phyloP scores from a whole-genome alignment of 1,140 invertebrate species.

The Plutomurus gul region DNA sequence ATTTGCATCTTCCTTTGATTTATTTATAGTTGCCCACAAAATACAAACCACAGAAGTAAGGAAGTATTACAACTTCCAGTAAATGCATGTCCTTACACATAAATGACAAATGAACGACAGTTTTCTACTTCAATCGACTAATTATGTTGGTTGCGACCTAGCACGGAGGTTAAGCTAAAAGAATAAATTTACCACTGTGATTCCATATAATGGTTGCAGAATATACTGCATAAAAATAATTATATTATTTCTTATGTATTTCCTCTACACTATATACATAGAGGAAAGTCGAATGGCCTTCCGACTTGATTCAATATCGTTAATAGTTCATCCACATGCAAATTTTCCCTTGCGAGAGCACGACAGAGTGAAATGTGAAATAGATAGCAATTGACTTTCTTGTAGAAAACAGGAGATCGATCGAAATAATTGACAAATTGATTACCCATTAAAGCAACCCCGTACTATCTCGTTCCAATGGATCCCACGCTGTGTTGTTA shows the following conservation, averaged over 20 bases:
- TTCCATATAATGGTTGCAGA: no score
- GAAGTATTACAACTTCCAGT: no score
- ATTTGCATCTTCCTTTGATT: no score
- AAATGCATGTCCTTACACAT: no score
- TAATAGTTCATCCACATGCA: constrained; percentile 2
- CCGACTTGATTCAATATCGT: background rate
- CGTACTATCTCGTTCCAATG: background rate
- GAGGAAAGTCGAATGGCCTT: background rate
- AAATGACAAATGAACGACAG: no score
- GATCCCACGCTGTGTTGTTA: no score
- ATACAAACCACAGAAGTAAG: no score
- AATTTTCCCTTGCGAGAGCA: background rate
- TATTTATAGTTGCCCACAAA: no score
- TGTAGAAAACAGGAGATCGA: background rate
- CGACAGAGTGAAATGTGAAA: background rate
- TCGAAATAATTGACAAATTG: constrained; percentile 22
- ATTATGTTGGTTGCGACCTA: no score
- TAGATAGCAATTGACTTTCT: background rate
- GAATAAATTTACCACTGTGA: no score
- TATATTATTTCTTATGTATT: background rate
- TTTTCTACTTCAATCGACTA: no score
- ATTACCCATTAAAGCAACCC: constrained; percentile 16
- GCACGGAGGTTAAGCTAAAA: no score
- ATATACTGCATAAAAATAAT: background rate
- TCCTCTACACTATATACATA: background rate